A percentile compares a stretch with the other conserved stretches of the same genome.
Conservation (phyloP, 2,888 invertebrate genomes). For the Panopea generosa region DNA sequence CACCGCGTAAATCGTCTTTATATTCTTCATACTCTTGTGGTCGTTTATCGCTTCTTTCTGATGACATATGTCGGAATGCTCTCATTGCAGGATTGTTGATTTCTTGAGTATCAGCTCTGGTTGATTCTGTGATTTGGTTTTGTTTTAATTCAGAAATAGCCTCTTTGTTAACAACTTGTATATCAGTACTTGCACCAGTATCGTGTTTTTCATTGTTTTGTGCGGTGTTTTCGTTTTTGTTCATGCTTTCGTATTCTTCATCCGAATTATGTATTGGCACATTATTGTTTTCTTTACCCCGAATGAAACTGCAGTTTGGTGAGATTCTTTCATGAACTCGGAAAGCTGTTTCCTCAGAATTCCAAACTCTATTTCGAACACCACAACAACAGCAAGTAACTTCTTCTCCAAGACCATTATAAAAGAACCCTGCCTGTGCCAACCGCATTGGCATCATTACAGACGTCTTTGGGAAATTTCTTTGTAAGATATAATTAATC, state of each 20-base stretch:
- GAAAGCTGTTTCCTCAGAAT: constrained; percentile 10
- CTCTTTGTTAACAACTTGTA: neutral
- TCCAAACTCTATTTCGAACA: constrained; percentile 11
- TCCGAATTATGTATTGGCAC: neutral
- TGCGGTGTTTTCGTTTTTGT: too few species aligned
- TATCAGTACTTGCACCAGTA: too few species aligned
- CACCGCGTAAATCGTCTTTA: too few species aligned
- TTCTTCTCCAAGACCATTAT: constrained; percentile 10
- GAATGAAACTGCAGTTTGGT: constrained; percentile 5
- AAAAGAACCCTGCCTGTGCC: too few species aligned
- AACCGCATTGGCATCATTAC: constrained; percentile 8
- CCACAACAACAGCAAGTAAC: constrained; percentile 24
- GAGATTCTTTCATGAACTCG: constrained; percentile 1
- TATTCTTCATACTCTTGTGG: too few species aligned
- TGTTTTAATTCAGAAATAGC: neutral
- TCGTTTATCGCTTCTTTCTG: too few species aligned
- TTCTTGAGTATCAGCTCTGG: too few species aligned
- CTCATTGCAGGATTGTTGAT: too few species aligned
- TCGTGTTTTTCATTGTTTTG: too few species aligned
- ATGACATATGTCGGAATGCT: too few species aligned
- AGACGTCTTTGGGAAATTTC: constrained; percentile 12
- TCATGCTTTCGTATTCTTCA: too few species aligned
- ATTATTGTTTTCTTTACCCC: neutral
- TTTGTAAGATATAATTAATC: too few species aligned
- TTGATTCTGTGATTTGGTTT: neutral